These are phyloP conservation scores for Hypomesus transpacificus DNA, from an alignment of 2,113 vertebrate genomes.

Conservation along the genomic window DNA sequence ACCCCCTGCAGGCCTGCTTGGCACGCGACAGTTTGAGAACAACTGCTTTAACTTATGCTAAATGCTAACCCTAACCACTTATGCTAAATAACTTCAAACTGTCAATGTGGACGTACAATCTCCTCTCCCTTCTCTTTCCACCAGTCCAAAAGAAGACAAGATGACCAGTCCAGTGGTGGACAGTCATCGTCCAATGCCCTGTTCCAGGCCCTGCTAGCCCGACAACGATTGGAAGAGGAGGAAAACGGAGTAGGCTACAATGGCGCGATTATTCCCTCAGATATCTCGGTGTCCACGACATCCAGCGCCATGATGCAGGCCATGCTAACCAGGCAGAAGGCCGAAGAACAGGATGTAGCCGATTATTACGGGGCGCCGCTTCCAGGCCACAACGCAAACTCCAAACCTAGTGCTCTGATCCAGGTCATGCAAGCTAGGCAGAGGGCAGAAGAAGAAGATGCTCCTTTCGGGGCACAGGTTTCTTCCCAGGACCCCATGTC, in stretches of 20 bases:
- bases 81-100: background rate
- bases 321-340: conserved; percentile 40
- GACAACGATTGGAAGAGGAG: conserved; percentile 44
- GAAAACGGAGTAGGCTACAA: background rate
- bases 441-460: conserved; percentile 22
- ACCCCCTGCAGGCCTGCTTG: too few species aligned
- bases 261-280: conserved; percentile 40
- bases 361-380: background rate
- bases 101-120: background rate
- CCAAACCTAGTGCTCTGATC: conserved; percentile 5
- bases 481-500: background rate
- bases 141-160: conserved; percentile 31
- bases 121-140: background rate
- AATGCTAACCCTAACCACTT: background rate
- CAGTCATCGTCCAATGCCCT: conserved; percentile 48
- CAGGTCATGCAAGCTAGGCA: conserved; percentile 39
- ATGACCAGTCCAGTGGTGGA: conserved; percentile 4
- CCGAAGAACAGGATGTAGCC: background rate
- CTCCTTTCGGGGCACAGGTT: background rate
- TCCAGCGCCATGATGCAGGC: conserved; percentile 41
- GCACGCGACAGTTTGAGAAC: too few species aligned
- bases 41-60: too few species aligned
- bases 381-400: background rate
- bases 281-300: conserved; percentile 25
- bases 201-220: conserved; percentile 49